Evolutionary conservation across 1,140 invertebrate genomes (phyloP).

Genomic region (Drosophila watanabei): DNA sequence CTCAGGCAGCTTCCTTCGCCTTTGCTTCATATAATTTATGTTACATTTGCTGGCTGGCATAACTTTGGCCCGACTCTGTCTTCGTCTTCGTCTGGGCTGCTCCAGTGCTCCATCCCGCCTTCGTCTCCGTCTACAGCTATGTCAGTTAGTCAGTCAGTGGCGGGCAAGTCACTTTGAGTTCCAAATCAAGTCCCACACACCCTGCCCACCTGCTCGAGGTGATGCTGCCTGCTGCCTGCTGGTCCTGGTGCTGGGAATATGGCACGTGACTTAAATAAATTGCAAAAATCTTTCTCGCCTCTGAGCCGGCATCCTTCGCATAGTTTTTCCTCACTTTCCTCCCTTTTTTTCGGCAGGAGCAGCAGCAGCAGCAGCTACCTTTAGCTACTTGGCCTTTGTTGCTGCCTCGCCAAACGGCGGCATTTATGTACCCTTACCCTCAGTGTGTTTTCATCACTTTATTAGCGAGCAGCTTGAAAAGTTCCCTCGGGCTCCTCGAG

Average conservation of each 20-base stretch:
- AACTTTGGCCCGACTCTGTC: conserved; percentile 63
- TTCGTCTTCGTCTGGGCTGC: conserved; percentile 9
- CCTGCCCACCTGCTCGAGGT: conserved; percentile 3
- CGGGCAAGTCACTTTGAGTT: conserved; percentile 77
- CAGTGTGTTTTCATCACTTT: conserved; percentile 65
- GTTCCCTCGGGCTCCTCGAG: conserved; percentile 27
- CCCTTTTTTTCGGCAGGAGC: conserved; percentile 18
- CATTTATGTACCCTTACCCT: conserved; percentile 46
- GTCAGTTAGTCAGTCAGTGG: conserved; percentile 63
- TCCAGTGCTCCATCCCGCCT: background rate
- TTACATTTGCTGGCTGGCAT: conserved; percentile 81
- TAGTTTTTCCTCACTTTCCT: conserved; percentile 55
- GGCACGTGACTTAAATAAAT: conserved; percentile 83
- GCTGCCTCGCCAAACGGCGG: conserved; percentile 36
- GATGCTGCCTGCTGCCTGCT: background rate
- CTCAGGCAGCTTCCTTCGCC: conserved; percentile 67
- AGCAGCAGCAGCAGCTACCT: no score
- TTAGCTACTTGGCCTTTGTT: conserved; percentile 61
- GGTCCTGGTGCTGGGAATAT: conserved; percentile 54
- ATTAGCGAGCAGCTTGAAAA: conserved; percentile 72
- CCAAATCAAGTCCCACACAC: conserved; percentile 69
- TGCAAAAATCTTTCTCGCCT: conserved; percentile 81
- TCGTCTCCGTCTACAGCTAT: conserved; percentile 1
- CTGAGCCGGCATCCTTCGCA: conserved; percentile 71
- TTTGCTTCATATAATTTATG: conserved; percentile 82